Base-by-base conservation (phyloP, 2,888 invertebrate species). In the Platypus cylindrus region DNA sequence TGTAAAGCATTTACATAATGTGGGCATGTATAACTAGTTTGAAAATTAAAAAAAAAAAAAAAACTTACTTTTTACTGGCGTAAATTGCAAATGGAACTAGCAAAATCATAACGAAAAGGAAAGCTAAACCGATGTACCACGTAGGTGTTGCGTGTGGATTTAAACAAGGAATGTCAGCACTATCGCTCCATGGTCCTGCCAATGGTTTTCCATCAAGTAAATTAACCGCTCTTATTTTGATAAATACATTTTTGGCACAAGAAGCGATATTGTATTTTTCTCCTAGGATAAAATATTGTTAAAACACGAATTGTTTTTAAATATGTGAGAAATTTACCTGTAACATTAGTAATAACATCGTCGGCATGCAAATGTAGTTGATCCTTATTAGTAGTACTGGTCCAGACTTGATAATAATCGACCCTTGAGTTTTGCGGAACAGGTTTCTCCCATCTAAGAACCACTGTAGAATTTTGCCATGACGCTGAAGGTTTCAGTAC, bases 371-470 rank as follows among this genome's bases (percentile, higher is more conserved):
- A 5, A n/a, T 11, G 15, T 5, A 7, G 15, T 14, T 27, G 14
- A 7, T 18, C n/a, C 22, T 32, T 16, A 38, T 46, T 17, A 33
- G 31, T 32, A 35, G 43, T 28, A 34, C 36, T 27, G 16, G 35
- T 14, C 32, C 29, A 63, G 42, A 73, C 54, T 49, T 71, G 62
- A 43, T 70, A 73, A 40, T 64, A 62, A 41, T 66, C 55, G 12
- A 67, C 50, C 7, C 58, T 55, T 2, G 71, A 72, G 14, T 64
- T 63, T 0, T 63, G 47, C 14, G 56, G 48, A 1, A 42, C 26
- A 0, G 73, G 73, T 36, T 49, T 53, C 4, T 49, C 46, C 73
- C 73, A 74, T 0, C 43, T 46, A 3, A 73, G 54, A 2, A 37
- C 31, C 17, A 35, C 14, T 3, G 25, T 15, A 11, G 30, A 32